A percentile compares a stretch with the other conserved stretches of the same genome.
phyloP scores from a whole-genome alignment of 2,888 invertebrate genomes.

The Heliconius cydno region DNA sequence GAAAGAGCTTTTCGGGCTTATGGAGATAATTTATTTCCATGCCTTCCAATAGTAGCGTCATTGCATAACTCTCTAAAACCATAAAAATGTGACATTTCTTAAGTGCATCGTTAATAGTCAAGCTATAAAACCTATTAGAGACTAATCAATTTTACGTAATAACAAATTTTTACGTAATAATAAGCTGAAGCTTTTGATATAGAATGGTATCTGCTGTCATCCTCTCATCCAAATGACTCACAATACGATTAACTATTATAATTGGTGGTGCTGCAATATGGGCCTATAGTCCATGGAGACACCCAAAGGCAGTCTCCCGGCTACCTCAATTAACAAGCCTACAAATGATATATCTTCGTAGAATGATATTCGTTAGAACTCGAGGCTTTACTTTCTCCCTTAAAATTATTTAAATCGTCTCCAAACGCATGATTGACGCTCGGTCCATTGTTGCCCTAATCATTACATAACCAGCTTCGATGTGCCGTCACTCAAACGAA shows the following conservation, averaged over 20 bases:
- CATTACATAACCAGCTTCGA: constrained; percentile 74
- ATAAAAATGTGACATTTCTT: constrained; percentile 40
- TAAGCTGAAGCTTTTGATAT: neutral
- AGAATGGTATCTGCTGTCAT: constrained; percentile 10
- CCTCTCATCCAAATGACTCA: neutral
- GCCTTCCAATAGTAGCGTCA: constrained; percentile 64
- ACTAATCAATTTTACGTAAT: constrained; percentile 27
- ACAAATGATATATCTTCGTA: constrained; percentile 24
- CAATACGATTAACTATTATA: neutral
- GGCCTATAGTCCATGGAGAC: constrained; percentile 56
- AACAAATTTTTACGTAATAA: constrained; percentile 22
- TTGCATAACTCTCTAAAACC: constrained; percentile 57
- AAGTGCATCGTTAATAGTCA: constrained; percentile 36
- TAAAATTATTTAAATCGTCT: constrained; percentile 81
- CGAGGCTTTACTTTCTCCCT: constrained; percentile 75
- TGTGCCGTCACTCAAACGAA: constrained; percentile 74
- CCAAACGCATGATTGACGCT: constrained; percentile 75
- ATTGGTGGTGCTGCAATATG: constrained; percentile 12
- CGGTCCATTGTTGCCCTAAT: constrained; percentile 70
- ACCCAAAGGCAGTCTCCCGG: constrained; percentile 53
- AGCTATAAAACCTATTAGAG: constrained; percentile 18
- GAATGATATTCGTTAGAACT: constrained; percentile 53
- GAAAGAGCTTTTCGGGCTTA: constrained; percentile 62
- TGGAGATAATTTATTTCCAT: constrained; percentile 62
- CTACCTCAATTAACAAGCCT: constrained; percentile 66